Evolutionary conservation across 37 sponge, comb jelly and placozoan genomes (phyloP), one percentile per base, ranked within the genome.

Genomic region (Haliclona indistincta): DNA sequence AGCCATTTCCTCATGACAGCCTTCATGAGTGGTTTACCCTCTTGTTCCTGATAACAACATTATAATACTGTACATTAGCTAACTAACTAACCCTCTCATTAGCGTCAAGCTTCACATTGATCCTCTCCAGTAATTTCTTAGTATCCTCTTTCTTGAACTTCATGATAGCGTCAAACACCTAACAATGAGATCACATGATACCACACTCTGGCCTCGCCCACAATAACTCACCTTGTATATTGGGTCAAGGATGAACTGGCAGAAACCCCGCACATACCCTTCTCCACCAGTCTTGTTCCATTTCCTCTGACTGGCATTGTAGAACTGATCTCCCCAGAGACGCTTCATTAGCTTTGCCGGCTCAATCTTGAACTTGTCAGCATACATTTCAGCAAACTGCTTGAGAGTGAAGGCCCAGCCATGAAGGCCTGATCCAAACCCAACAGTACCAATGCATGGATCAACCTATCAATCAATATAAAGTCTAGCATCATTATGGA

Each of bases 401-500:
- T 99, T 99, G 70, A 99, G 72, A 29, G 95, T 87, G 86, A 99
- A 99, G 44, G 96, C 99, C 99, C 99, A 99, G 15, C 96, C 96
- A 76, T 99, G 99, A 4, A 96, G 82, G 45, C 99, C 96, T 13
- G 99, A 99, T 3, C 99, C 99, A 84, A 95, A 99, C 1, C 99
- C 99, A 52, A 99, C 99, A 2, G 99, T 99, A 19, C 99, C 99
- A 68, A 56, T 79, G 36, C 76, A 54, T 4, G 95, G 91, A 43
- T 92, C 85, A 63, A 92, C 93, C 93, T 92, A 47, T 47, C 49
- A 17, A 47, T 47, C 13, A 47, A 47, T 13, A 47, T 13, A 47
- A 17, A 17, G 49, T 47, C 49, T 47, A 47, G 13, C 8, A 47
- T 47, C 13, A 47, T 47, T 17, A 47, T 47, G 51, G 15, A 17